phyloP scores from a whole-genome alignment of 35 echinoderm and acorn worm species.

The Eucidaris tribuloides region DNA sequence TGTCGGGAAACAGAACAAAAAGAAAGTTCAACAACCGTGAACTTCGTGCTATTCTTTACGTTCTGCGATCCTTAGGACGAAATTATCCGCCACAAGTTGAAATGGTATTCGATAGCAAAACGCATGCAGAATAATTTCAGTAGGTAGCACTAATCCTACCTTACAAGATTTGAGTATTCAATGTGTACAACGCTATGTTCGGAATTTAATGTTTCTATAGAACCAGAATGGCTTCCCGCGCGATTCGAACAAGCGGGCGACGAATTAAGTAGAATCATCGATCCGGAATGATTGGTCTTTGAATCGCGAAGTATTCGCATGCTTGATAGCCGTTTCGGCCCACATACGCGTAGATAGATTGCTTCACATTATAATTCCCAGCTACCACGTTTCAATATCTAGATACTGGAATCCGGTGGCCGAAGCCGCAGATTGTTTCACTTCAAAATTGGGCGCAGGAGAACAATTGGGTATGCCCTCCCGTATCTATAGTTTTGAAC shows the following conservation, averaged over 20 bases:
- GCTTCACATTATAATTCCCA: conserved; percentile 15
- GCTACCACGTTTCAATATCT: conserved; percentile 25
- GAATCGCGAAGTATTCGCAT: neutral
- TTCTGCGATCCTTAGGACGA: no score
- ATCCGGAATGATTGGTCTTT: conserved; percentile 27
- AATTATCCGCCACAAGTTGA: no score
- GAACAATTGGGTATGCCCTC: conserved; percentile 21
- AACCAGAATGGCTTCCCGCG: conserved; percentile 27
- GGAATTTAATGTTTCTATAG: neutral
- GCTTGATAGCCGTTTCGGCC: conserved; percentile 11
- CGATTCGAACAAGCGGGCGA: conserved; percentile 1
- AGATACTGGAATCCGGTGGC: conserved; percentile 18
- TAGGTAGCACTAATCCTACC: no score
- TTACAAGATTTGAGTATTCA: no score
- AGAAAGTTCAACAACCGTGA: neutral
- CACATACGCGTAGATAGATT: no score
- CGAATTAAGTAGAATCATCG: conserved; percentile 22
- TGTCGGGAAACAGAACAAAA: no score
- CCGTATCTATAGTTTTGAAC: no score
- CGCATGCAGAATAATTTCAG: no score
- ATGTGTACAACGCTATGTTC: no score
- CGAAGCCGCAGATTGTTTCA: conserved; percentile 17
- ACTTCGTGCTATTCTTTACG: neutral
- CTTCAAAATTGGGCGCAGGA: conserved; percentile 18
- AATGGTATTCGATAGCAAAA: conserved; percentile 8